Conservation (phyloP, 2,888 invertebrate species). For the Dryobota labecula region DNA sequence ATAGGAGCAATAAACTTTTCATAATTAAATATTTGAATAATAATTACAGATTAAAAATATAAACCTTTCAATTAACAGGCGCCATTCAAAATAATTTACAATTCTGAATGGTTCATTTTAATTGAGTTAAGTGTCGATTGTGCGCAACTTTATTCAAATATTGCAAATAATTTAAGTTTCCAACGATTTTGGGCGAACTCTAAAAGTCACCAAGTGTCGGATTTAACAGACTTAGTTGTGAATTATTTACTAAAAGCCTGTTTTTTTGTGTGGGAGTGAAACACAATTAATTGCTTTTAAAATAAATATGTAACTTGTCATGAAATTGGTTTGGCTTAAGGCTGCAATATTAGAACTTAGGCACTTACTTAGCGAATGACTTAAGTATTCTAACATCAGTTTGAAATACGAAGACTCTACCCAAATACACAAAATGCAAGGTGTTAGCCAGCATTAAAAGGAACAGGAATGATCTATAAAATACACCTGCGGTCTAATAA, state of each 20-base stretch:
- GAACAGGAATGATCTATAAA: slow-evolving; percentile 80
- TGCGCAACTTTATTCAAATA: slow-evolving; percentile 52
- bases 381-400: slow-evolving; percentile 34
- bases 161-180: slow-evolving; percentile 52
- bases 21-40: background rate
- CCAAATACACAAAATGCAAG: slow-evolving; percentile 72
- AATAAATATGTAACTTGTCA: background rate
- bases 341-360: background rate
- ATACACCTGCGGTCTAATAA: slow-evolving; percentile 84
- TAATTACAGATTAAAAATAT: slow-evolving; percentile 15
- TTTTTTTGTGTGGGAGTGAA: slow-evolving; percentile 9
- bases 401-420: slow-evolving; percentile 30
- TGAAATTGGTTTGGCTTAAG: slow-evolving; percentile 1
- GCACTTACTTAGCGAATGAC: background rate
- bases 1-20: slow-evolving; percentile 14
- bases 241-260: slow-evolving; percentile 14
- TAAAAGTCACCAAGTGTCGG: slow-evolving; percentile 35
- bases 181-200: slow-evolving; percentile 34
- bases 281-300: background rate
- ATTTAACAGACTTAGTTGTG: slow-evolving; percentile 20
- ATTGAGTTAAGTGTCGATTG: slow-evolving; percentile 53
- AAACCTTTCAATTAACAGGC: slow-evolving; percentile 18
- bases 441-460: slow-evolving; percentile 77
- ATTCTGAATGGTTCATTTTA: slow-evolving; percentile 47
- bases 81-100: slow-evolving; percentile 40